Evolutionary conservation across 1,140 invertebrate species (phyloP).

Genomic region (Pogonomyrmex californicus): DNA sequence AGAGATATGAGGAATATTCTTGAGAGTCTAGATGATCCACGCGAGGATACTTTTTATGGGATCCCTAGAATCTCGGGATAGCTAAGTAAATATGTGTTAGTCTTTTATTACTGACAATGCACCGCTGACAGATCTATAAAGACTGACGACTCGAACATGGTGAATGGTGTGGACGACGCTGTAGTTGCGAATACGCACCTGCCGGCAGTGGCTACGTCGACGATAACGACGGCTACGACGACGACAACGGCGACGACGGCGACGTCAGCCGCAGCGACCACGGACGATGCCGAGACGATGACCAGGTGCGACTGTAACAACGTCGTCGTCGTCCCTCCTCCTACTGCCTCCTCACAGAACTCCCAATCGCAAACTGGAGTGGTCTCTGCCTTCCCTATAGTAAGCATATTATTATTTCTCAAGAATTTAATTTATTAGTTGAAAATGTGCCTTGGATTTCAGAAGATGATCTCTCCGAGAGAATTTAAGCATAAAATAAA

Average conservation of each 20-base stretch:
- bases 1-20: not conserved
- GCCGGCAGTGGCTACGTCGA: constrained; percentile 81
- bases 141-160: constrained; percentile 86
- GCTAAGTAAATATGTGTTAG: constrained; percentile 65
- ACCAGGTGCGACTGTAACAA: constrained; percentile 85
- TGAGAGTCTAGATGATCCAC: constrained; percentile 7
- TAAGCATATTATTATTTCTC: constrained; percentile 74
- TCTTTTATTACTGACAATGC: constrained; percentile 82
- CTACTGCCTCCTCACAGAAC: constrained; percentile 83
- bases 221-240: constrained; percentile 65
- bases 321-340: constrained; percentile 61
- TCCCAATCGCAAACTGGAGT: constrained; percentile 84
- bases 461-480: not conserved
- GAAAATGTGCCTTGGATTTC: not conserved
- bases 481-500: not conserved
- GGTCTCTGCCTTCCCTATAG: constrained; percentile 83
- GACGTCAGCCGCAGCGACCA: constrained; percentile 27
- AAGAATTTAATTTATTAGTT: not conserved
- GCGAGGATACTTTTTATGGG: not conserved
- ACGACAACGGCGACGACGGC: constrained; percentile 9
- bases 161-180: constrained; percentile 86
- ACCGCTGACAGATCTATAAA: constrained; percentile 86
- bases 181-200: constrained; percentile 84
- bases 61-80: not conserved
- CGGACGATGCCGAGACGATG: constrained; percentile 82